phyloP scores from a whole-genome alignment of 2,113 vertebrate genomes.

The Potamarius usumacintae region DNA sequence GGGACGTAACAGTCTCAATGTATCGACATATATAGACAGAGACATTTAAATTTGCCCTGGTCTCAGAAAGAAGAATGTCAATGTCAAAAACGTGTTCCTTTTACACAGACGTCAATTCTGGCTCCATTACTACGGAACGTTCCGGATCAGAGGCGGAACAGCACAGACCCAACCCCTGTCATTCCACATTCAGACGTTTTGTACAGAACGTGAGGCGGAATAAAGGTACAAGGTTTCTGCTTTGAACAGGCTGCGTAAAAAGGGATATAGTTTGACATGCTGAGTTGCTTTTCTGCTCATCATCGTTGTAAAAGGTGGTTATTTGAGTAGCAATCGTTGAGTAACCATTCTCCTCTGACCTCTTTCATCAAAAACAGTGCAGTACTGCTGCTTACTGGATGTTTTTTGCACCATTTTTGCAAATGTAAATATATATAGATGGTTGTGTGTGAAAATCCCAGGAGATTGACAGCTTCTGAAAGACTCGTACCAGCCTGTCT shows the following conservation, averaged over 20 bases:
- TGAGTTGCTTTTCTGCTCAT: background rate
- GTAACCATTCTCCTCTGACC: background rate
- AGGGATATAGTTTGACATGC: background rate
- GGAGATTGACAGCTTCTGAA: background rate
- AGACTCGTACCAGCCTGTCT: background rate
- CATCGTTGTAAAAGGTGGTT: background rate
- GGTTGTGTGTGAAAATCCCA: background rate
- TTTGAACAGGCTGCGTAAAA: background rate
- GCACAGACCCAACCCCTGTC: no score
- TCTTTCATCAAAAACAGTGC: background rate
- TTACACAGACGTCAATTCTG: no score
- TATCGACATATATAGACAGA: no score
- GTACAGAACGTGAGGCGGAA: no score
- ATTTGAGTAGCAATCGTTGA: background rate
- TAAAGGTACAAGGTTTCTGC: no score
- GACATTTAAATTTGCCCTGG: no score
- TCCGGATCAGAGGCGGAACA: no score
- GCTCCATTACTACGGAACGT: no score
- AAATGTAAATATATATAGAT: background rate
- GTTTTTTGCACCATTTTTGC: background rate
- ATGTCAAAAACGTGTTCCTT: no score
- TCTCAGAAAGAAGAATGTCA: no score
- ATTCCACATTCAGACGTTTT: no score
- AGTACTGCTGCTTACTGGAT: background rate
- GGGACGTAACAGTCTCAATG: no score